Evolutionary conservation across 2,113 vertebrate genomes (phyloP).

Genomic region (Meleagris gallopavo): DNA sequence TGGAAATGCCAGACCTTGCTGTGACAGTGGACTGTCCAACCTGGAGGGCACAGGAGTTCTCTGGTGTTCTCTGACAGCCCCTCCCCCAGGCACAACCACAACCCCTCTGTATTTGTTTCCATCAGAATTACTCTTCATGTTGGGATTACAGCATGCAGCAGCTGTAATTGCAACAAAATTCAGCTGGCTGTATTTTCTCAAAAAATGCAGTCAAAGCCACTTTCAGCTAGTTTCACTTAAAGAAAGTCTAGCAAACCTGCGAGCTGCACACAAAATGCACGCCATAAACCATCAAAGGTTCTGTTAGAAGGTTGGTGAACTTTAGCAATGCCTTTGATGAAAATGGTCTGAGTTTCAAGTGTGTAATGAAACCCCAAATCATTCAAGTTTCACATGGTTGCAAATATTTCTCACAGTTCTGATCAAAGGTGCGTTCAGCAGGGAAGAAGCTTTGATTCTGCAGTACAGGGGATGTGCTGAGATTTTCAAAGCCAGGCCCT

Average conservation of each 20-base stretch:
- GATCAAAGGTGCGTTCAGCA: slow-evolving; percentile 77
- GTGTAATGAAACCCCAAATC: slow-evolving; percentile 75
- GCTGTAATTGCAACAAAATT: background rate
- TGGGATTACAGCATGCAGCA: background rate
- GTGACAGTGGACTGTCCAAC: background rate
- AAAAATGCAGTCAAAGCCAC: slow-evolving; percentile 35
- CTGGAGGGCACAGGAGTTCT: background rate
- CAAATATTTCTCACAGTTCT: slow-evolving; percentile 75
- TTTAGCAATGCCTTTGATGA: slow-evolving; percentile 72
- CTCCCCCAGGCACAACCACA: background rate
- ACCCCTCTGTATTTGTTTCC: background rate
- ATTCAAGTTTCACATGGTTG: slow-evolving; percentile 76
- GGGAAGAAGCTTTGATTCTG: slow-evolving; percentile 74
- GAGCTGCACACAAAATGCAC: slow-evolving; percentile 44
- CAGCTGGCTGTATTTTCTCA: background rate
- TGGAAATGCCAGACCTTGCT: background rate
- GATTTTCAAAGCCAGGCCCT: slow-evolving; percentile 71
- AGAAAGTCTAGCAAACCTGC: slow-evolving; percentile 35
- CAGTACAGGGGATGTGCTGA: slow-evolving; percentile 66
- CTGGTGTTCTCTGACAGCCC: background rate
- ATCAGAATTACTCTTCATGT: background rate
- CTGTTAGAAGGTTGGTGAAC: slow-evolving; percentile 62
- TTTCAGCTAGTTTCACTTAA: slow-evolving; percentile 29
- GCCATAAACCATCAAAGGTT: slow-evolving; percentile 68
- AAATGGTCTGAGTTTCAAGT: slow-evolving; percentile 75